These are phyloP conservation scores for Eupithecia dodoneata DNA, from an alignment of 2,888 invertebrate species.

Conservation along the genomic window DNA sequence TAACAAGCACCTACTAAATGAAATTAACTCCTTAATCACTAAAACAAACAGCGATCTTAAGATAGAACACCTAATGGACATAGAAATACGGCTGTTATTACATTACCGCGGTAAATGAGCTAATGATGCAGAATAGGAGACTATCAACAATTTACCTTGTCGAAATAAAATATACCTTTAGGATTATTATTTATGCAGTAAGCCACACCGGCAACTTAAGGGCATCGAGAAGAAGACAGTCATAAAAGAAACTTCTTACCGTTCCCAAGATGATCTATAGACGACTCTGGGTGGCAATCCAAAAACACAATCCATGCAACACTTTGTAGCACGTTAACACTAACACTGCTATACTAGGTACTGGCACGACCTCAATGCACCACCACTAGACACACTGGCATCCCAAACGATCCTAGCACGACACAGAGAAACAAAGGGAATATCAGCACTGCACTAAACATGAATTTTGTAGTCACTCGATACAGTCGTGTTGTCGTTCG, in stretches of 20 bases:
- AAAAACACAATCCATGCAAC: slow-evolving; percentile 82
- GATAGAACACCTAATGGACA: slow-evolving; percentile 20
- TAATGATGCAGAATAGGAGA: slow-evolving; percentile 17
- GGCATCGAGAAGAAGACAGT: slow-evolving; percentile 21
- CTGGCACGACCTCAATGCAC: slow-evolving; percentile 76
- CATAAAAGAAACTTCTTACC: slow-evolving; percentile 61
- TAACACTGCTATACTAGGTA: slow-evolving; percentile 73
- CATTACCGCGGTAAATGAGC: slow-evolving; percentile 12
- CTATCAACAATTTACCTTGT: neutral
- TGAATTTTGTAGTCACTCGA: slow-evolving; percentile 59
- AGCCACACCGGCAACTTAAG: neutral
- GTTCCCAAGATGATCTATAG: slow-evolving; percentile 80
- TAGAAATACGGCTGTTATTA: slow-evolving; percentile 5
- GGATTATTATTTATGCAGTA: neutral
- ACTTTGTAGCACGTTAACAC: slow-evolving; percentile 77
- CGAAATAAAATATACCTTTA: neutral
- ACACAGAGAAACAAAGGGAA: slow-evolving; percentile 68
- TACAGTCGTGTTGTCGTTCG: slow-evolving; percentile 45
- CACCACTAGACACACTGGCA: slow-evolving; percentile 80
- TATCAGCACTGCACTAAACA: slow-evolving; percentile 68
- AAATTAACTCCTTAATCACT: slow-evolving; percentile 29
- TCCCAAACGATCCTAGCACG: slow-evolving; percentile 63
- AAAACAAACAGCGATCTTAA: slow-evolving; percentile 26
- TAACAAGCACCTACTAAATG: slow-evolving; percentile 30
- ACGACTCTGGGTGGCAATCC: slow-evolving; percentile 81